Base-by-base conservation (phyloP, 2,888 invertebrate genomes). In the Dioctria rufipes region DNA sequence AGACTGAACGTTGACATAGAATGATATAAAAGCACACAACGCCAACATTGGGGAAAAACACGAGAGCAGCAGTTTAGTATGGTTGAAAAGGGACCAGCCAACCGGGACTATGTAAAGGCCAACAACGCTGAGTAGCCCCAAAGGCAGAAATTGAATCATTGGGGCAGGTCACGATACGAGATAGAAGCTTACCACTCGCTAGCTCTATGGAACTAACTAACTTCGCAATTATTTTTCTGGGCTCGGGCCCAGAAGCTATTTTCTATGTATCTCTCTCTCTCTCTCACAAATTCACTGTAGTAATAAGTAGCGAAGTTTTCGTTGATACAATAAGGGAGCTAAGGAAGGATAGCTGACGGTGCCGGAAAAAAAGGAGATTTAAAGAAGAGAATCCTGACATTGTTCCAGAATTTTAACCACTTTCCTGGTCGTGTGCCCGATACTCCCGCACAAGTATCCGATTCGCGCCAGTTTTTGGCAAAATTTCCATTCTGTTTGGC, bases 101-200 rank as follows among this genome's bases (percentile, higher is more conserved):
- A 40, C 8, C 9, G 58, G 42, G 58, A 43, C 42, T 58, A 25
- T 25, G 58, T 40, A 73, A 66, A 42, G 60, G 58, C 60, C 54
- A 42, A 54, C 54, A 54, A 25, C 25, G 69, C 11, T 42, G 73
- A 75, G 37, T 60, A 75, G 73, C 73, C 73, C 60, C 60, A 25
- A 40, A 75, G 73, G 73, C 60, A 60, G 60, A 75, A 75, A 75
- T 75, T 75, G 58, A 75, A 75, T 75, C 73, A 75, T 75, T 75
- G 73, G 73, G 73, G 73, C 60, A 75, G 73, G 73, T 75, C 73
- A 75, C 73, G 60, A 75, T 42, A 75, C 43, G 60, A 60, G 43
- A 63, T 43, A 39, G 5, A 25, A 40, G 43, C 58, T 46, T 11
- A 4, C 13, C 9, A 5, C 3, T 66, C 42, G 40, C 58, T 42